A percentile compares a stretch with the other conserved stretches of the same genome.
phyloP scores from a whole-genome alignment of 2,888 invertebrate genomes.

The Phlogophora meticulosa region DNA sequence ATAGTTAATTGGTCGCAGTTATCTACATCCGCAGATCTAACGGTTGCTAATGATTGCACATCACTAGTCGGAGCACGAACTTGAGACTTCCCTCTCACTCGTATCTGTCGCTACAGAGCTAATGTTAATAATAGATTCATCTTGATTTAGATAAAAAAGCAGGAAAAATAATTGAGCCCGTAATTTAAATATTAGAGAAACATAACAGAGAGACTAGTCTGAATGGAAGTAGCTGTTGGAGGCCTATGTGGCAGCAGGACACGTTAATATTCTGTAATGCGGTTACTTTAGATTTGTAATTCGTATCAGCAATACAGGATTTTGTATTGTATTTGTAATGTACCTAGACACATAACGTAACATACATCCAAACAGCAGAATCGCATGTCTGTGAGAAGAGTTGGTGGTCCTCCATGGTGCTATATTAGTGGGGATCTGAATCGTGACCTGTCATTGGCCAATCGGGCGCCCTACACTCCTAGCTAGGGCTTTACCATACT shows the following conservation, averaged over 20 bases:
- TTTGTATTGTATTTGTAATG: no score
- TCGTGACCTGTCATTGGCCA: background rate
- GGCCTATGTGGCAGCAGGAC: no score
- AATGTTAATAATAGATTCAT: constrained; percentile 10
- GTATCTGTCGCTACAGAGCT: background rate
- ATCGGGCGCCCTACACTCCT: background rate
- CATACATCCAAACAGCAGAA: no score
- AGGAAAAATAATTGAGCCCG: constrained; percentile 12
- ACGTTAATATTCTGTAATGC: no score
- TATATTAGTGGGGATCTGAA: background rate
- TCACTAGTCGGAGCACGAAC: constrained; percentile 10
- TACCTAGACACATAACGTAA: no score
- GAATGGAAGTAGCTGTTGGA: no score
- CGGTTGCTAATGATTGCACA: constrained; percentile 39
- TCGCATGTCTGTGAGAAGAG: background rate
- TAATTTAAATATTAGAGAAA: background rate
- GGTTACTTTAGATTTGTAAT: no score
- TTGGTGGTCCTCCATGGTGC: background rate
- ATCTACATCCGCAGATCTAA: constrained; percentile 47
- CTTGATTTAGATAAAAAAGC: constrained; percentile 16
- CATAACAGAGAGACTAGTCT: no score
- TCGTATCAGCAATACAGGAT: no score
- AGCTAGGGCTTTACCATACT: no score
- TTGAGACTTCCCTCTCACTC: background rate
- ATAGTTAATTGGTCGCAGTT: constrained; percentile 36